Base-by-base conservation (phyloP, 2,797 vertebrate species). In the Cuniculus paca region DNA sequence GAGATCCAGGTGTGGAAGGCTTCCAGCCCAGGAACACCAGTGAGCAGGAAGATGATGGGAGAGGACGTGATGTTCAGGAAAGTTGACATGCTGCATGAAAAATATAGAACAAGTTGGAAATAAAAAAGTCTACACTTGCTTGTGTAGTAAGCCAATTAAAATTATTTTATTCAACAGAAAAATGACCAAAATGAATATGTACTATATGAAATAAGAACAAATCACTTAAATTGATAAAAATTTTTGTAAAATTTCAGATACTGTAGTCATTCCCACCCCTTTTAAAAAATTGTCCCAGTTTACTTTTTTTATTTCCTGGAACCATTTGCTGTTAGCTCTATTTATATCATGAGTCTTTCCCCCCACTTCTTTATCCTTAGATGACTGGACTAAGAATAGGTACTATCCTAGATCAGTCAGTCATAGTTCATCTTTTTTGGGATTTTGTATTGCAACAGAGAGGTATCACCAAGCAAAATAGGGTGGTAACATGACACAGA, bases 11-110 rank as follows among this genome's bases (percentile, higher is more conserved):
- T 63, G 42, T 97, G 97, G 84, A 96, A 93, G 50, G 16, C 85
- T 89, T 97, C 97, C 58, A 97, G 75, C 31, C 82, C 95, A 0
- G 97, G 97, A 77, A 97, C 68, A 11, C 97, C 97, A 9, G 94
- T 97, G 24, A 97, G 83, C 74, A 96, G 45, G 70, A 97, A 97
- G 83, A 90, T 78, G 75, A 95, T 1, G 9, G 94, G 88, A 19
- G 92, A 90, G 8, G 88, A 72, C 20, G 95, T 96, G 79, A 28
- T 83, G 36, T 95, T 98, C 95, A 91, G 79, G 48, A 90, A 95
- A 63, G 82, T 2, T 84, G 94, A 74, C 94, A 97, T 95, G 70
- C 74, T 96, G 88, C 65, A 58, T 96, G 92, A 68, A 93, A 95
- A 94, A 54, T 48, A 92, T 2, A 80, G 92, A 97, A 92, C 2